Conservation (phyloP, 2,113 vertebrate genomes). For the Ailuropoda melanoleuca region DNA sequence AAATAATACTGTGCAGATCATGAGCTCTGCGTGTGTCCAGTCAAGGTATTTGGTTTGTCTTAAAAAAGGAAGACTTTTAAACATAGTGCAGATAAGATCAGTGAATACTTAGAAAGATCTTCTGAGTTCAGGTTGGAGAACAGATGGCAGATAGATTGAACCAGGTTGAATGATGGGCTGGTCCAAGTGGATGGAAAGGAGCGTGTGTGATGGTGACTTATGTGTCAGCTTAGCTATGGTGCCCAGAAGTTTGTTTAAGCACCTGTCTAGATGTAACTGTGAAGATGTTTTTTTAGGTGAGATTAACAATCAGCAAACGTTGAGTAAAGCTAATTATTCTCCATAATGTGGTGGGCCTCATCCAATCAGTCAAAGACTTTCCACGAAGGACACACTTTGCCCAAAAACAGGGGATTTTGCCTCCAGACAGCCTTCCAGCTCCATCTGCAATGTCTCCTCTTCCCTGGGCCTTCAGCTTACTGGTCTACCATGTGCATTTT, state of each 20-base stretch:
- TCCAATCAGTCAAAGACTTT: neutral
- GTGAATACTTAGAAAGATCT: neutral
- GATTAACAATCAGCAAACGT: neutral
- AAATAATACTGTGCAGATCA: rapidly evolving
- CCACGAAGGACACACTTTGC: neutral
- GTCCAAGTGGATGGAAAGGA: neutral
- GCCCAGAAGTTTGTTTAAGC: neutral
- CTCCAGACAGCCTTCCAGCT: neutral
- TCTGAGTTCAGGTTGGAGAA: too few relatives aligned
- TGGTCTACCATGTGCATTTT: neutral
- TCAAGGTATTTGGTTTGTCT: too few relatives aligned
- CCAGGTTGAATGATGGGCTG: too few relatives aligned
- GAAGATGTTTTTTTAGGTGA: neutral
- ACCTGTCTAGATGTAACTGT: too few relatives aligned
- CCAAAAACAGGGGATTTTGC: neutral
- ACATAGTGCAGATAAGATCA: too few relatives aligned
- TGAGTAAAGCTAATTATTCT: neutral
- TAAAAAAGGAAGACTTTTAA: neutral
- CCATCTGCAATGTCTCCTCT: neutral
- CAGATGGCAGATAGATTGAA: rapidly evolving
- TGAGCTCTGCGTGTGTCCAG: rapidly evolving
- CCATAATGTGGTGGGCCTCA: neutral
- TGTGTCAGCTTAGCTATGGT: rapidly evolving
- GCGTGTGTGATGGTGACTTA: neutral
- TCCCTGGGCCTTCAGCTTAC: neutral